A percentile compares a stretch with the other conserved stretches of the same genome.
Evolutionary conservation across 2,797 vertebrate genomes (phyloP).

Genomic region (Gadopsis bispinosus): DNA sequence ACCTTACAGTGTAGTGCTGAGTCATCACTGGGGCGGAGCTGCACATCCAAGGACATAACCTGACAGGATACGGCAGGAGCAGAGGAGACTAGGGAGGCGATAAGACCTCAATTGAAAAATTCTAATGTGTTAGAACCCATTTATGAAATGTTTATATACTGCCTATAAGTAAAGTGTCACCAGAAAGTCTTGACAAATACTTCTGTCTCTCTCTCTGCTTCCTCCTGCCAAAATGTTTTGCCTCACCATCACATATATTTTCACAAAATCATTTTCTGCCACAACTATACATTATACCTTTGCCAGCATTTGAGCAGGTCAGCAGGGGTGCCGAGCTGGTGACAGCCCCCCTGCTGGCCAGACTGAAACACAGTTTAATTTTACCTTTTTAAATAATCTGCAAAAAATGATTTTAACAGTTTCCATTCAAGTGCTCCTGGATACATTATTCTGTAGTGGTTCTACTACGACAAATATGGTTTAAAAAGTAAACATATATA

Average conservation of each 20-base stretch:
- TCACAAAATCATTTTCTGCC: not conserved
- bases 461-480: no score
- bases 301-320: not conserved
- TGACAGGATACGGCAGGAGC: not conserved
- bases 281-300: not conserved
- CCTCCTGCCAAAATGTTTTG: not conserved
- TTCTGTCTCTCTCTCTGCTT: not conserved
- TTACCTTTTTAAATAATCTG: no score
- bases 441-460: no score
- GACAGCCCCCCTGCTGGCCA: no score
- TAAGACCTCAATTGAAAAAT: not conserved
- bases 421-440: no score
- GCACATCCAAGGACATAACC: not conserved
- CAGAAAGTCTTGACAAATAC: not conserved
- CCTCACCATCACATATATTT: not conserved
- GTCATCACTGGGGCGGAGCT: conserved; percentile 6
- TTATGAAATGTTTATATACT: not conserved
- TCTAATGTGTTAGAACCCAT: not conserved
- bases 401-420: no score
- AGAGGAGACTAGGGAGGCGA: not conserved
- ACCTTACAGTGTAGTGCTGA: not conserved
- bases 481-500: no score
- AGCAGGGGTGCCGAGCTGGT: no score
- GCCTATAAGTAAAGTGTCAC: not conserved
- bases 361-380: no score